A percentile compares a stretch with the other conserved stretches of the same genome.
Conservation (phyloP, 2,888 invertebrate species). For the Nemotelus nigrinus region DNA sequence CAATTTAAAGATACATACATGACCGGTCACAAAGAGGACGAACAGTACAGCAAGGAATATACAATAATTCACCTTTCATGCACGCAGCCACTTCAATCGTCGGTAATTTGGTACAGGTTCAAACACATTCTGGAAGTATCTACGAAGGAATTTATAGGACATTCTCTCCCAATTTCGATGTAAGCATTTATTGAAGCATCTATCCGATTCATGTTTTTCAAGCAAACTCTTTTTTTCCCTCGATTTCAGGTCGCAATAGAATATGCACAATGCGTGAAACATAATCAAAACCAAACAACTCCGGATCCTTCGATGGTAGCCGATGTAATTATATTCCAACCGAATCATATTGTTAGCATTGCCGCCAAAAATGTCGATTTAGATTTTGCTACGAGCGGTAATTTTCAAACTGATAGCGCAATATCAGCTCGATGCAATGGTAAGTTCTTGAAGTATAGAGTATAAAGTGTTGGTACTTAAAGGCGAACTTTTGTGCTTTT, state of each 20-base stretch:
- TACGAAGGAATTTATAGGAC: conserved; percentile 93
- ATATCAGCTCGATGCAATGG: conserved; percentile 87
- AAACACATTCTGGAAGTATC: conserved; percentile 82
- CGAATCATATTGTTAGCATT: conserved; percentile 85
- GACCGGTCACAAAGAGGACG: conserved; percentile 68
- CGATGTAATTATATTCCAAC: conserved; percentile 74
- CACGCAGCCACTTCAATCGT: conserved; percentile 87
- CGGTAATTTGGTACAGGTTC: conserved; percentile 83
- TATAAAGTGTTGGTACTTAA: conserved; percentile 71
- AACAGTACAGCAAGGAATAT: conserved; percentile 83
- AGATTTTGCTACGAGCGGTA: conserved; percentile 88
- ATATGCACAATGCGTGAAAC: conserved; percentile 77
- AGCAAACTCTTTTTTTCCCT: background rate
- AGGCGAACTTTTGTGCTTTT: conserved; percentile 66
- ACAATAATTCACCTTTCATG: conserved; percentile 90
- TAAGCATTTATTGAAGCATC: conserved; percentile 60
- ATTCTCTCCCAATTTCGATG: conserved; percentile 88
- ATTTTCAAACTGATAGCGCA: conserved; percentile 88
- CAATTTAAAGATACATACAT: conserved; percentile 48
- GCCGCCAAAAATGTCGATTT: conserved; percentile 86
- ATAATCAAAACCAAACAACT: conserved; percentile 57
- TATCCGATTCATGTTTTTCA: conserved; percentile 38
- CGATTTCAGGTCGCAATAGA: conserved; percentile 76
- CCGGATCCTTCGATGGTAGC: conserved; percentile 58
- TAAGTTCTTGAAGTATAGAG: conserved; percentile 58